Base-by-base conservation (phyloP, 2,797 vertebrate genomes). In the Galagoides demidoff region DNA sequence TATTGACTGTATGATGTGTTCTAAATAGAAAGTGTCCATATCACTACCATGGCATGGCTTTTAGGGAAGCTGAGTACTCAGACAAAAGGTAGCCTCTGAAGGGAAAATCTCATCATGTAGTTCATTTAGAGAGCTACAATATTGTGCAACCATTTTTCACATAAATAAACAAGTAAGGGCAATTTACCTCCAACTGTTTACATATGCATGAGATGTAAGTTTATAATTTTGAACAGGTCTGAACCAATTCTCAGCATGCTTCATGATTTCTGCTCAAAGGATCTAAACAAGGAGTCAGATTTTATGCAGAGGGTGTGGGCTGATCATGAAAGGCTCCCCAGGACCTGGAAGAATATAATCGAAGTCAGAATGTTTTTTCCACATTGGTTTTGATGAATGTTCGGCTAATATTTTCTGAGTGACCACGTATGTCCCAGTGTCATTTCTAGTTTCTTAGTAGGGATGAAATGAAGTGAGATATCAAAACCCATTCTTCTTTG, bases 401-500 rank as follows among this genome's bases (percentile, higher is more conserved):
- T 45, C 79, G 52, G 43, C 22, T 83, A 29, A 14, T 83, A 4
- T 66, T 91, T 74, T 59, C 17, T 34, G 61, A 77, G 2, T 66
- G 20, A 85, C 8, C 77, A 17, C 25, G 5, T 61, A 17, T 83
- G 37, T 23, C 10, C 14, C 3, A 74, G 31, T 70, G 74, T 92
- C 17, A 86, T 29, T 85, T n/a, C 10, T 45, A 59, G n/a, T 92
- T 87, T 86, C 27, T 90, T 94, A 20, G 22, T 84, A 20, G 66
- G 87, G 95, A 63, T 79, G 45, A 66, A 95, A 95, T 90, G 37
- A 27, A 92, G n/a, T 29, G 68, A 25, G 16, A 27, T 88, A 81
- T 61, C 45, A 66, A 39, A 90, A 92, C 1, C 2, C 12, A 14
- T 73, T 90, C 19, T 23, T 91, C 37, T 37, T 13, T 84, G 37